Percentiles rank a stretch among this genome's conserved stretches.
phyloP scores from a whole-genome alignment of 2,888 invertebrate species.

The Cataglyphis rosenhaueri region DNA sequence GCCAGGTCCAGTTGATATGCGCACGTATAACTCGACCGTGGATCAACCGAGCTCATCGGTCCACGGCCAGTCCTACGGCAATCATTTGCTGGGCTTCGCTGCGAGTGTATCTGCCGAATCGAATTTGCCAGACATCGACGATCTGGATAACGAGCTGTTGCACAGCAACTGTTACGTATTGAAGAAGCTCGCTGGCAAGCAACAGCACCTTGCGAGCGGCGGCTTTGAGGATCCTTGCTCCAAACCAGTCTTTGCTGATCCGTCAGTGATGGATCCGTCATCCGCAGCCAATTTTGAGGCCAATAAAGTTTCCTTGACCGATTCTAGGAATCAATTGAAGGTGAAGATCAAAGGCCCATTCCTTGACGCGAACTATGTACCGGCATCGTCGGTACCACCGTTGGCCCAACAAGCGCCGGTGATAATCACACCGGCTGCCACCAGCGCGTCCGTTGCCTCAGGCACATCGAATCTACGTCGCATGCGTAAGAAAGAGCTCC shows the following conservation, averaged over 20 bases:
- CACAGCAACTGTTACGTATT: conserved; percentile 86
- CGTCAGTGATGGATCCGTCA: conserved; percentile 80
- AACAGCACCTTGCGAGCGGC: conserved; percentile 74
- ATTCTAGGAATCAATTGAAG: conserved; percentile 94
- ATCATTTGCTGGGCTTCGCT: conserved; percentile 90
- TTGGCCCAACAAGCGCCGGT: conserved; percentile 86
- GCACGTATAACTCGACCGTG: conserved; percentile 91
- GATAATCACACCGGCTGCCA: conserved; percentile 84
- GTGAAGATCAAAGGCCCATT: conserved; percentile 96
- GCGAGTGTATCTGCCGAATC: conserved; percentile 90
- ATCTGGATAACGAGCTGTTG: conserved; percentile 92
- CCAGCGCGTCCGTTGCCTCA: conserved; percentile 86
- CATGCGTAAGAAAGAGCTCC: conserved; percentile 95
- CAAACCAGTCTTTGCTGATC: conserved; percentile 69
- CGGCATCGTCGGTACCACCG: conserved; percentile 87
- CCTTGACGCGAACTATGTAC: conserved; percentile 90
- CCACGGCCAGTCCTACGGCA: conserved; percentile 88
- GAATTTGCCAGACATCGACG: conserved; percentile 91
- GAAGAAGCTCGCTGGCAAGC: conserved; percentile 84
- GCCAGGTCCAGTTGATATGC: conserved; percentile 96
- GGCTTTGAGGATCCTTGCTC: conserved; percentile 71
- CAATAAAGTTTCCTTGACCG: conserved; percentile 91
- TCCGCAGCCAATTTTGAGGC: conserved; percentile 85
- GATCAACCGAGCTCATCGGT: conserved; percentile 87
- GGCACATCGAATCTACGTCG: conserved; percentile 92